A percentile compares a stretch with the other conserved stretches of the same genome.
phyloP scores from a whole-genome alignment of 2,113 vertebrate species.

The Canis aureus region DNA sequence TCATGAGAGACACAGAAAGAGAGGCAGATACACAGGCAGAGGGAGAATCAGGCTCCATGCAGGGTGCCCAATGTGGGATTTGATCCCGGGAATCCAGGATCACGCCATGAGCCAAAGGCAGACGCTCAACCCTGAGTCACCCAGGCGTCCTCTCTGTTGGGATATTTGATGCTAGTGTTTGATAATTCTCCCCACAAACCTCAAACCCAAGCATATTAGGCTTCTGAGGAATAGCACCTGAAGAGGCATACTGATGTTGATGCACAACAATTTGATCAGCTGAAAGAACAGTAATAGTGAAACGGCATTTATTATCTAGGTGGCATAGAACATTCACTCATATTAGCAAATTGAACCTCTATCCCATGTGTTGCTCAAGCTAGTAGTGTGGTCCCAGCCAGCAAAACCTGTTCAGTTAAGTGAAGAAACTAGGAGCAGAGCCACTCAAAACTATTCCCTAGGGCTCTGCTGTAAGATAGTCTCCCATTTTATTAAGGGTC shows the following conservation, averaged over 20 bases:
- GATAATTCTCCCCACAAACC: background rate
- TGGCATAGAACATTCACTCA: background rate
- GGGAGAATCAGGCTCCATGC: too few relatives aligned
- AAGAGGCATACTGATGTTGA: background rate
- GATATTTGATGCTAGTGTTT: background rate
- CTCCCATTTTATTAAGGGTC: background rate
- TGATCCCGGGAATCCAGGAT: too few relatives aligned
- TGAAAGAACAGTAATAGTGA: constrained; percentile 22
- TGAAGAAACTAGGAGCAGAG: constrained; percentile 23
- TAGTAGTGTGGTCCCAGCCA: background rate
- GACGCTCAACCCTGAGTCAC: too few relatives aligned
- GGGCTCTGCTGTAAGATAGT: background rate
- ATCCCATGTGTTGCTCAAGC: background rate
- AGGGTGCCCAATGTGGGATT: too few relatives aligned
- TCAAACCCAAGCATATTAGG: constrained; percentile 1
- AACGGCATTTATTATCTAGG: constrained; percentile 36
- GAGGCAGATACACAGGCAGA: too few relatives aligned
- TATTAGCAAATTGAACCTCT: background rate
- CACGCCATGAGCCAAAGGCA: too few relatives aligned
- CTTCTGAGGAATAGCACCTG: constrained; percentile 3
- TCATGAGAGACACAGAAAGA: too few relatives aligned
- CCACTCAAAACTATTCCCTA: background rate
- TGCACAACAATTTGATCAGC: background rate
- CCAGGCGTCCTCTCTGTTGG: background rate
- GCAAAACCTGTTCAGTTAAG: background rate